Percentiles rank a stretch among this genome's conserved stretches.
Conservation (phyloP, 2,113 vertebrate species). For the Turnix velox region DNA sequence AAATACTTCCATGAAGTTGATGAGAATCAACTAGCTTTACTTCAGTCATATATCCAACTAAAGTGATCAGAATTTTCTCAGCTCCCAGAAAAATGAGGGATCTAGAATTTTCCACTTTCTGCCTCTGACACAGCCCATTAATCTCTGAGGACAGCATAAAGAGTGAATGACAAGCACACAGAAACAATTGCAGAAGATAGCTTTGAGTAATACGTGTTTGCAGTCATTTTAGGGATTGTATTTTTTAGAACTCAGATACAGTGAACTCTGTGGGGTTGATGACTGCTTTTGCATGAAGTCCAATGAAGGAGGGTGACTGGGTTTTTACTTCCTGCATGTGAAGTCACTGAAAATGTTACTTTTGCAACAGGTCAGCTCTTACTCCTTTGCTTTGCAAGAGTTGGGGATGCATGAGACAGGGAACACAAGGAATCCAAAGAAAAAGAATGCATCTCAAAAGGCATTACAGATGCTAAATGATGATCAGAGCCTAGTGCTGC, state of each 20-base stretch:
- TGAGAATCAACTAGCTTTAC: not conserved
- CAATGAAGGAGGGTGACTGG: not conserved
- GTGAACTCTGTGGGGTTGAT: not conserved
- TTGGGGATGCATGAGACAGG: conserved; percentile 51
- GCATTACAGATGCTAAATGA: conserved; percentile 75
- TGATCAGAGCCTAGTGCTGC: conserved; percentile 69
- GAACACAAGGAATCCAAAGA: conserved; percentile 18
- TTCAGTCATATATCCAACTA: not conserved
- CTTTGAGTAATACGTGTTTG: not conserved
- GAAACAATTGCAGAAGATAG: not conserved
- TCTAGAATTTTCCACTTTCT: not conserved
- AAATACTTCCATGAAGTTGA: not conserved
- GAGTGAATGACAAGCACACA: not conserved
- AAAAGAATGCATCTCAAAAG: conserved; percentile 66
- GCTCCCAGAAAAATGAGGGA: not conserved
- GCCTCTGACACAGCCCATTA: not conserved
- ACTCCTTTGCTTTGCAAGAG: conserved; percentile 80
- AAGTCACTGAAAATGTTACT: conserved; percentile 19
- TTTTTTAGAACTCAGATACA: not conserved
- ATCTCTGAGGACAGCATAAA: not conserved
- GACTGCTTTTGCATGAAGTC: not conserved
- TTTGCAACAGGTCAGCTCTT: conserved; percentile 84
- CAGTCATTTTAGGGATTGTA: not conserved
- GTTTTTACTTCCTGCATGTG: not conserved
- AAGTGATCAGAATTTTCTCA: not conserved